A percentile compares a stretch with the other conserved stretches of the same genome.
Conservation (phyloP, 1,140 invertebrate genomes). For the Tyrophagus putrescentiae region DNA sequence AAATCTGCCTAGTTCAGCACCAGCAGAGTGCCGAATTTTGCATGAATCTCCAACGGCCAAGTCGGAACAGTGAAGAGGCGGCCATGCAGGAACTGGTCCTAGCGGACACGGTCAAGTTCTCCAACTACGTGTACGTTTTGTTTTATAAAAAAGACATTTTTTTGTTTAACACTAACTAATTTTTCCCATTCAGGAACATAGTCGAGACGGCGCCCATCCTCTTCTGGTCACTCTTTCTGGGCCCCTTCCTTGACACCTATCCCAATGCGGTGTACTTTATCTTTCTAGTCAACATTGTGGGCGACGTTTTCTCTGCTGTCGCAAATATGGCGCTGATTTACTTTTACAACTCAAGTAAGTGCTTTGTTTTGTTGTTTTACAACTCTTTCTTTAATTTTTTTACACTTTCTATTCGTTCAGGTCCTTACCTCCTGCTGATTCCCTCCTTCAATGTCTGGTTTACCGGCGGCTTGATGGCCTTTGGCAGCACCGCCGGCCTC, state of each 20-base stretch:
- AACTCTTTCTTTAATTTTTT: no score
- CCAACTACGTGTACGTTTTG: slow-evolving; percentile 2
- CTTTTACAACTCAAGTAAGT: background rate
- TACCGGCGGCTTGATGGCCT: background rate
- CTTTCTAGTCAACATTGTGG: background rate
- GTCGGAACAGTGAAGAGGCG: background rate
- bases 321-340: background rate
- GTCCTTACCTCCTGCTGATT: no score
- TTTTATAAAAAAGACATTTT: background rate
- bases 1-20: background rate
- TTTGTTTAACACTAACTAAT: background rate
- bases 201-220: background rate
- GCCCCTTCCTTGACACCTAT: slow-evolving; percentile 1
- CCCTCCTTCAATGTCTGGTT: no score
- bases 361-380: background rate
- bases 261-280: background rate
- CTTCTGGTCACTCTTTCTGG: slow-evolving; percentile 11
- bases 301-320: background rate
- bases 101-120: background rate
- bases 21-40: background rate
- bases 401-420: no score
- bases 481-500: background rate
- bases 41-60: background rate
- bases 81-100: background rate
- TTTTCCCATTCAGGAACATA: background rate